Conservation (phyloP, 2,888 invertebrate species). For the Machimus atricapillus region DNA sequence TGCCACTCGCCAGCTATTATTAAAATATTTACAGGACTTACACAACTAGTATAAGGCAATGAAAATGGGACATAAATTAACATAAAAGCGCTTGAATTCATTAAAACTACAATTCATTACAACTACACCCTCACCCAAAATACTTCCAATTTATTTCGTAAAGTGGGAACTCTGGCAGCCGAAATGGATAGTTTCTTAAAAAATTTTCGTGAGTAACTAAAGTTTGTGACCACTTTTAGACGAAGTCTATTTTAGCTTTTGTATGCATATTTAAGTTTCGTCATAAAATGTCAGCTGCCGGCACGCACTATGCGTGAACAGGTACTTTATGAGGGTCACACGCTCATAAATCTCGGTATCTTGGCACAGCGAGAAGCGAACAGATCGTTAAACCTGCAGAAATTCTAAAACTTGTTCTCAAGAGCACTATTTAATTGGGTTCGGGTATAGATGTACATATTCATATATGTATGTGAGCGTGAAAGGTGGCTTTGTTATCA, state of each 20-base stretch:
- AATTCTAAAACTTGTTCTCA: not conserved
- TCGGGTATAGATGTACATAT: not conserved
- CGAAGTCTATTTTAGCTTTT: not conserved
- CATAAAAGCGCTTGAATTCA: not conserved
- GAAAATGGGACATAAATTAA: not conserved
- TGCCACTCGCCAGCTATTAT: not conserved
- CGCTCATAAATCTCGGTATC: not conserved
- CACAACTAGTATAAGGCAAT: not conserved
- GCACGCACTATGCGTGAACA: not conserved
- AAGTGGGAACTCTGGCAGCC: not conserved
- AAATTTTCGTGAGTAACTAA: not conserved
- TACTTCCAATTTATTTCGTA: not conserved
- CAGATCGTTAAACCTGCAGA: not conserved
- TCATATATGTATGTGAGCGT: no score
- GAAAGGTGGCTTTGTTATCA: not conserved
- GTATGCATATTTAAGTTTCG: not conserved
- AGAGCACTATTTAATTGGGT: not conserved
- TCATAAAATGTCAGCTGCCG: not conserved
- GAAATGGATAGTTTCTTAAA: not conserved
- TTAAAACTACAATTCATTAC: not conserved
- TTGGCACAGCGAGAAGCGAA: not conserved
- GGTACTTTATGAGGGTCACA: not conserved
- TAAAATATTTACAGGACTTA: not conserved
- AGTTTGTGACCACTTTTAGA: not conserved
- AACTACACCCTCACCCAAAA: not conserved